A percentile compares a stretch with the other conserved stretches of the same genome.
phyloP scores from a whole-genome alignment of 2,113 vertebrate genomes.

The Hippocampus mohnikei region DNA sequence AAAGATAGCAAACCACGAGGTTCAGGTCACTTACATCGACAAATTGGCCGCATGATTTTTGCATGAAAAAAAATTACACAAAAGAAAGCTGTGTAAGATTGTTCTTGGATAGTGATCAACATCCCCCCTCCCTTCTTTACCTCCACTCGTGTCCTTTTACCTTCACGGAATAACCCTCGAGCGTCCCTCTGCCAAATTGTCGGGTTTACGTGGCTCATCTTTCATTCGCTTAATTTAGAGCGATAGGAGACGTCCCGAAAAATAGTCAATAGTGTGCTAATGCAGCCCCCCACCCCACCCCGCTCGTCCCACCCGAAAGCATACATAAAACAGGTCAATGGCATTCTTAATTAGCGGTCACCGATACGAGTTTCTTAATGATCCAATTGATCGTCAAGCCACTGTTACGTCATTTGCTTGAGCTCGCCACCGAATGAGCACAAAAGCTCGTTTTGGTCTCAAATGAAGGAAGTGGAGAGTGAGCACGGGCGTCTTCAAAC shows the following conservation, averaged over 20 bases:
- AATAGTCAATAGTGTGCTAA: background rate
- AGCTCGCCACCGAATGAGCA: slow-evolving; percentile 23
- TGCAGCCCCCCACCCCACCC: background rate
- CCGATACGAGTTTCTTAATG: slow-evolving; percentile 22
- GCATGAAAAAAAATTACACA: slow-evolving; percentile 97
- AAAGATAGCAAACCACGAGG: slow-evolving; percentile 92
- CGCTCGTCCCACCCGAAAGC: slow-evolving; percentile 34
- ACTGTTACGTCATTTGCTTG: slow-evolving; percentile 15
- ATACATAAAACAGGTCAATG: slow-evolving; percentile 34
- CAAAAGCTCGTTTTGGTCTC: slow-evolving; percentile 1
- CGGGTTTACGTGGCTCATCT: slow-evolving; percentile 36
- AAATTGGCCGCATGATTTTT: slow-evolving; percentile 98
- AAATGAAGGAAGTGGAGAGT: background rate
- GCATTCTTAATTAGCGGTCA: slow-evolving; percentile 22
- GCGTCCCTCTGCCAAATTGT: slow-evolving; percentile 10
- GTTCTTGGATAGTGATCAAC: slow-evolving; percentile 80
- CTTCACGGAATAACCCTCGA: slow-evolving; percentile 35
- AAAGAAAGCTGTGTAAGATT: slow-evolving; percentile 97
- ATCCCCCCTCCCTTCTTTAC: slow-evolving; percentile 50
- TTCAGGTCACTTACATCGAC: slow-evolving; percentile 98
- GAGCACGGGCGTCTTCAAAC: background rate
- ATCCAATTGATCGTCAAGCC: slow-evolving; percentile 28
- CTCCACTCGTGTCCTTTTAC: background rate
- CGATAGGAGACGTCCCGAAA: background rate
- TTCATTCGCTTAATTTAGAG: slow-evolving; percentile 45